Evolutionary conservation across 2,888 invertebrate species (phyloP).

Genomic region (Unio pictorum): DNA sequence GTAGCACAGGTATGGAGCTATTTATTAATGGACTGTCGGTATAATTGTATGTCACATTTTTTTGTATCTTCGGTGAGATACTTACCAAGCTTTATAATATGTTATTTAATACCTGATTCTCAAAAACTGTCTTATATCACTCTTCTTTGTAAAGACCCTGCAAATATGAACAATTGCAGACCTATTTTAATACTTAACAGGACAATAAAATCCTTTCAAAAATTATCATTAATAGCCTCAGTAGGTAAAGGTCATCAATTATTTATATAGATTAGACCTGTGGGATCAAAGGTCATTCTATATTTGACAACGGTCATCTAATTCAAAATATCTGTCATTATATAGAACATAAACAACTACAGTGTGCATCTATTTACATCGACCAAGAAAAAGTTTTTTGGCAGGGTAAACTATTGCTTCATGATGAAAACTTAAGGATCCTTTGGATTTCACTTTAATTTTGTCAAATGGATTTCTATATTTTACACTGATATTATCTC

Average conservation of each 20-base stretch:
- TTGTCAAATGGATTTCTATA: conserved; percentile 35
- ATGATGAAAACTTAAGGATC: conserved; percentile 25
- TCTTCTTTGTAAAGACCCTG: conserved; percentile 29
- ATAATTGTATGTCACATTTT: too few relatives aligned
- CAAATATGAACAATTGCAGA: conserved; percentile 29
- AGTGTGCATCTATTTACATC: conserved; percentile 28
- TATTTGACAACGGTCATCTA: conserved; percentile 37
- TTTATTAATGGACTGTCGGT: too few relatives aligned
- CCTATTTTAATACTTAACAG: conserved; percentile 39
- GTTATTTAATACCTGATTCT: too few relatives aligned
- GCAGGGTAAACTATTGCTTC: conserved; percentile 37
- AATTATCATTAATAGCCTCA: conserved; percentile 25
- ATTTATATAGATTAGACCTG: conserved; percentile 38
- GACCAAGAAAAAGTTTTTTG: conserved; percentile 53
- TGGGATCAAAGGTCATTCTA: conserved; percentile 31
- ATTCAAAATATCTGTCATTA: conserved; percentile 31
- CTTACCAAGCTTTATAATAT: too few relatives aligned
- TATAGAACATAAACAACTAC: conserved; percentile 27
- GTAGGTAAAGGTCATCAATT: conserved; percentile 19
- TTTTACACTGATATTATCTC: conserved; percentile 24
- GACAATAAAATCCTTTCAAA: conserved; percentile 42
- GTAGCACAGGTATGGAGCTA: too few relatives aligned
- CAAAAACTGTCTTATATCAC: too few relatives aligned
- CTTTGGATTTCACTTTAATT: conserved; percentile 34
- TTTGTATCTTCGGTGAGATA: too few relatives aligned